Evolutionary conservation across 1,140 invertebrate species (phyloP).

Genomic region (Drosophila sp.): DNA sequence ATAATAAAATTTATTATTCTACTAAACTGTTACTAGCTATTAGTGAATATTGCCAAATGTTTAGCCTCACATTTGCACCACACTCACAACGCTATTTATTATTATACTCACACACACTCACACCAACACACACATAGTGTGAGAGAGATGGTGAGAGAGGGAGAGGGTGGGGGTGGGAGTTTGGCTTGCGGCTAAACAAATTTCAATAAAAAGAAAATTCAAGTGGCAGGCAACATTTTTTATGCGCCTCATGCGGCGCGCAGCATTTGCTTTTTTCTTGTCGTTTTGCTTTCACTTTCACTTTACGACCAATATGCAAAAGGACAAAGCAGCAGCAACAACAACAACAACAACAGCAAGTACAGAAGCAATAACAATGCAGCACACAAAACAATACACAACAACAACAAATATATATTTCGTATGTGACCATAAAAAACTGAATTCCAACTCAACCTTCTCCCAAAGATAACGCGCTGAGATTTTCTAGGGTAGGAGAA

Average conservation of each 20-base stretch:
- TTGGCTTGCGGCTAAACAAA: conserved; percentile 66
- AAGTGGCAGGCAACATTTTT: conserved; percentile 67
- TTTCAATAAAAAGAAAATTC: conserved; percentile 79
- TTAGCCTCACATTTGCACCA: conserved; percentile 14
- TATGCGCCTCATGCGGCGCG: conserved; percentile 62
- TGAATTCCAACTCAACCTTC: conserved; percentile 31
- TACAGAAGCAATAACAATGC: neutral
- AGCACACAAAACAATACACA: conserved; percentile 44
- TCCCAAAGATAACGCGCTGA: conserved; percentile 47
- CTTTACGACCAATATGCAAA: conserved; percentile 80
- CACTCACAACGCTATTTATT: neutral
- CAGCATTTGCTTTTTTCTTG: conserved; percentile 35
- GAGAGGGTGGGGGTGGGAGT: no score
- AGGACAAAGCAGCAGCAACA: conserved; percentile 33
- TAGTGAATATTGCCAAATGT: conserved; percentile 13
- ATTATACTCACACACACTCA: conserved; percentile 9
- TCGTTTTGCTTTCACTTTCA: conserved; percentile 64
- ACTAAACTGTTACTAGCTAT: conserved; percentile 15
- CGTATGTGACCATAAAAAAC: conserved; percentile 72
- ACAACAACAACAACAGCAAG: conserved; percentile 9
- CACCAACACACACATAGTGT: conserved; percentile 6
- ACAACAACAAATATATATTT: conserved; percentile 56
- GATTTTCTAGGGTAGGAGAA: conserved; percentile 30
- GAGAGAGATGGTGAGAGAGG: neutral
- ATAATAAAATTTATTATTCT: neutral